These are phyloP conservation scores for Cheirogaleus medius DNA, from an alignment of 2,113 vertebrate species.

Conservation along the genomic window DNA sequence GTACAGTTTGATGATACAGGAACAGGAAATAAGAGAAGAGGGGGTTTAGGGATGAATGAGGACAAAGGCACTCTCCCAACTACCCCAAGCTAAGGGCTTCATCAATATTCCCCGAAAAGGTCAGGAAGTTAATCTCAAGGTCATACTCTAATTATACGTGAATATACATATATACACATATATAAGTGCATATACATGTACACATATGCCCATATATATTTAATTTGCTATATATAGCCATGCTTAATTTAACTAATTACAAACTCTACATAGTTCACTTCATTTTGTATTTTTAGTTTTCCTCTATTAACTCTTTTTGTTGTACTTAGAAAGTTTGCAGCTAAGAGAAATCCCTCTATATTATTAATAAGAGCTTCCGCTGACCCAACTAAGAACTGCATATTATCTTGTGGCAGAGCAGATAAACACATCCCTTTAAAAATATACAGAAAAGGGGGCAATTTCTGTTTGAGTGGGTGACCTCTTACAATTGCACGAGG, in stretches of 20 bases:
- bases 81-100: background rate
- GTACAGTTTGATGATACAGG: background rate
- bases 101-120: background rate
- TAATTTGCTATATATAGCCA: background rate
- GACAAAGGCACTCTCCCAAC: background rate
- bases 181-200: background rate
- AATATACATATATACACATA: background rate
- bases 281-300: constrained; percentile 31
- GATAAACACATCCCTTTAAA: background rate
- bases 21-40: background rate
- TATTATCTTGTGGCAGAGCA: background rate
- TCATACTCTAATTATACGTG: background rate
- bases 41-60: background rate
- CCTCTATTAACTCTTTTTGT: background rate
- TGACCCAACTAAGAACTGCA: background rate
- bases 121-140: background rate
- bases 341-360: background rate
- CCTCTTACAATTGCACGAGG: background rate
- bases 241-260: background rate
- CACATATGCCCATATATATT: background rate
- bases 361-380: background rate
- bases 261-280: background rate
- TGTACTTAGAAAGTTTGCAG: constrained; percentile 2
- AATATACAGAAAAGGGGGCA: background rate
- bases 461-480: background rate